phyloP scores from a whole-genome alignment of 2,888 invertebrate genomes.

The Noctua pronuba region DNA sequence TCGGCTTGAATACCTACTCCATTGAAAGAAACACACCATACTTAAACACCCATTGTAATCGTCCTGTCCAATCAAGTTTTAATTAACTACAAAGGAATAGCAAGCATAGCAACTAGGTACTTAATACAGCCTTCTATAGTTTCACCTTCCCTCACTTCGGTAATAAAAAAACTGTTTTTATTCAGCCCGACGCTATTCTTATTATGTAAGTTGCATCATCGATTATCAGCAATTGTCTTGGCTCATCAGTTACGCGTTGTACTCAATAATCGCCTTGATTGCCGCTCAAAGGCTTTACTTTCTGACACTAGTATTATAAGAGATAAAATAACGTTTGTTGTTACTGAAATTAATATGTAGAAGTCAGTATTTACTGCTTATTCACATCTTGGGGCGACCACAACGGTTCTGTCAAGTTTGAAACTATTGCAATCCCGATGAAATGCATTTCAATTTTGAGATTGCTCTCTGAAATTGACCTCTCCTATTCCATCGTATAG shows the following conservation, averaged over 20 bases:
- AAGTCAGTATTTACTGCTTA: not conserved
- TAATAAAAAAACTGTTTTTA: constrained; percentile 13
- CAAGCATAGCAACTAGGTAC: not conserved
- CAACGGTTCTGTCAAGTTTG: not conserved
- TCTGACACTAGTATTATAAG: not conserved
- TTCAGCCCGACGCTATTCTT: not conserved
- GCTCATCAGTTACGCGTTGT: constrained; percentile 38
- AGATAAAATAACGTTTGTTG: not conserved
- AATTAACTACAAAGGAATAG: constrained; percentile 23
- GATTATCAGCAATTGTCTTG: constrained; percentile 22
- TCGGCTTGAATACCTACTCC: constrained; percentile 2
- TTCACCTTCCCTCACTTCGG: not conserved
- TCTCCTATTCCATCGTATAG: not conserved
- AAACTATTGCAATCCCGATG: constrained; percentile 7
- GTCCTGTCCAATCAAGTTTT: constrained; percentile 1
- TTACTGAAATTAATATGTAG: not conserved
- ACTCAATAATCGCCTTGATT: constrained; percentile 18
- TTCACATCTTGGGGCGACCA: not conserved
- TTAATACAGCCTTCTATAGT: constrained; percentile 1
- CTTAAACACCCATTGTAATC: constrained; percentile 26
- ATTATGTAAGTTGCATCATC: constrained; percentile 31
- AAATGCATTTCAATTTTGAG: constrained; percentile 5
- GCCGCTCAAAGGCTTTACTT: not conserved
- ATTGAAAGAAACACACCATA: not conserved
- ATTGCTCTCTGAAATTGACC: not conserved